phyloP scores from a whole-genome alignment of 2,888 invertebrate genomes.

The Calameuta filiformis region DNA sequence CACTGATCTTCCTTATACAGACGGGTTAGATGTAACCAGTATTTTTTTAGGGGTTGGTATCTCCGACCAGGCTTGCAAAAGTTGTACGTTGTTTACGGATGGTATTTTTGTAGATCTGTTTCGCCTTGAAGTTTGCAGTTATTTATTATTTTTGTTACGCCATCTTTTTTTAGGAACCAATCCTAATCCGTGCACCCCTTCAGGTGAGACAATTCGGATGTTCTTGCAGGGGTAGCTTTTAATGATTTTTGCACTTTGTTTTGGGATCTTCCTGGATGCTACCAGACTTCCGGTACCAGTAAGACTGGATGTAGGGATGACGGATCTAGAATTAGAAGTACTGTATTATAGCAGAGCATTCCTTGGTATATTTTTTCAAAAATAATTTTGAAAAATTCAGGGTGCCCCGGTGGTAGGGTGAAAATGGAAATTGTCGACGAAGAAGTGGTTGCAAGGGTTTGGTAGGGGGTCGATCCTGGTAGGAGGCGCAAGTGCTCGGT shows the following conservation, averaged over 20 bases:
- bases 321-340: neutral
- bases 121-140: neutral
- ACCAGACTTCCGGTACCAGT: neutral
- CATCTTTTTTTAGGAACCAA: too few species aligned
- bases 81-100: neutral
- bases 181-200: too few species aligned
- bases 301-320: neutral
- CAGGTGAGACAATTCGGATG: too few species aligned
- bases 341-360: neutral
- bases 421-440: neutral
- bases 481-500: constrained; percentile 32
- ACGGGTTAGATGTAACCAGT: too few species aligned
- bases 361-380: neutral
- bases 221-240: neutral
- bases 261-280: neutral
- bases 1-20: too few species aligned
- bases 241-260: neutral
- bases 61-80: neutral
- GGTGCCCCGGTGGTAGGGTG: neutral
- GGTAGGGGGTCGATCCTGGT: constrained; percentile 18
- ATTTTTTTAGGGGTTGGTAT: neutral
- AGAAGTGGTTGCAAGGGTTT: neutral
- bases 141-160: too few species aligned
- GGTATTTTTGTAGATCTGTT: neutral
- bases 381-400: neutral